Conservation (phyloP, 2,888 invertebrate species). For the Rhaphigaster nebulosa region DNA sequence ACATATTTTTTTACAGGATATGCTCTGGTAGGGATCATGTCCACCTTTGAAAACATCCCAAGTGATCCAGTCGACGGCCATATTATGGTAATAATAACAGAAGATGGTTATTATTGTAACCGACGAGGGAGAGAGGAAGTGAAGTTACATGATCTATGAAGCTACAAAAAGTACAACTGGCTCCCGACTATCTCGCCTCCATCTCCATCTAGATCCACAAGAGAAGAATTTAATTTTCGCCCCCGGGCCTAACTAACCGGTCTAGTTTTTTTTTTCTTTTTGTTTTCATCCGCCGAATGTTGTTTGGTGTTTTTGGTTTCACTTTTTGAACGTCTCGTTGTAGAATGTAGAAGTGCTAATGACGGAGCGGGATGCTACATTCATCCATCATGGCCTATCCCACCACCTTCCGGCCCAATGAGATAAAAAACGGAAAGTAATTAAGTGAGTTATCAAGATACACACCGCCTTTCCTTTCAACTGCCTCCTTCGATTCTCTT, state of each 20-base stretch:
- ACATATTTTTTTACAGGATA: neutral
- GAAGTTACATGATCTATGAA: constrained; percentile 1
- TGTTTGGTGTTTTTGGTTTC: neutral
- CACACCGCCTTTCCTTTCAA: neutral
- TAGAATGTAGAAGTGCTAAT: neutral
- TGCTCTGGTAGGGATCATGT: neutral
- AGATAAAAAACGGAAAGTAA: constrained; percentile 13
- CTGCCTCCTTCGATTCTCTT: neutral
- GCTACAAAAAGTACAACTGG: neutral
- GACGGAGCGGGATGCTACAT: neutral
- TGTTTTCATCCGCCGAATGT: neutral
- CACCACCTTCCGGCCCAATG: constrained; percentile 5
- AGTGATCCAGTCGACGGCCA: neutral
- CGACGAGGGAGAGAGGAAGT: neutral
- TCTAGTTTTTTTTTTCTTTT: neutral
- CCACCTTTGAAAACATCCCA: neutral
- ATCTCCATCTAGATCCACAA: neutral
- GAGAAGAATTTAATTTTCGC: constrained; percentile 14
- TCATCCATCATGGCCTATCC: neutral
- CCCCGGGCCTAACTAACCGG: neutral
- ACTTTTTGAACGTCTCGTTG: neutral
- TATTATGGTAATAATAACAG: constrained; percentile 12
- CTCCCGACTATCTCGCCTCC: neutral
- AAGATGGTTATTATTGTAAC: constrained; percentile 15
- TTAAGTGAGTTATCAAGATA: constrained; percentile 28